Base-by-base conservation (phyloP, 1,140 invertebrate species). In the Hermetia illucens region DNA sequence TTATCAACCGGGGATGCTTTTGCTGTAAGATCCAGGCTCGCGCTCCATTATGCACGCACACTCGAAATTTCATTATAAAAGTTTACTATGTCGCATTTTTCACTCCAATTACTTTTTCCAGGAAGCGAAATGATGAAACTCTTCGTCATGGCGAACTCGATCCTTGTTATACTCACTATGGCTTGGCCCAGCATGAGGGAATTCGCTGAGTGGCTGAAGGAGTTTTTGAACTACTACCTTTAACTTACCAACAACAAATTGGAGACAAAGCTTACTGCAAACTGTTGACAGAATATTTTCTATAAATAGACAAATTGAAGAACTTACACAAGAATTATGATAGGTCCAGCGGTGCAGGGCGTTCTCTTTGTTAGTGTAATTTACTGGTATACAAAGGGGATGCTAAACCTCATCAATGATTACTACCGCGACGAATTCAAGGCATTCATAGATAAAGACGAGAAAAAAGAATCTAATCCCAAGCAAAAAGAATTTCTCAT, bases 71-170 rank as follows among this genome's bases (percentile, higher is more conserved):
- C n/a, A n/a, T n/a, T n/a, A n/a, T n/a, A n/a, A n/a, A n/a, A n/a
- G n/a, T n/a, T n/a, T n/a, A n/a, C n/a, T n/a, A n/a, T n/a, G n/a
- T n/a, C n/a, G n/a, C n/a, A n/a, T n/a, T n/a, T n/a, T n/a, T 31
- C 27, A 15, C 25, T 41, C 36, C 15, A 18, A 44, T 37, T 19
- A 35, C 34, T 42, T 40, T 41, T 34, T 46, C 9, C 22, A 55
- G 56, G 51, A 43, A 49, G 55, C 47, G 54, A 53, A 39, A 58
- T 58, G 51, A 58, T 58, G 58, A 58, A 61, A 39, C 27, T 61
- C 9, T 61, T 58, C 44, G 54, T 57, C 5, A 51, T 61, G 8
- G 53, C 58, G 33, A 58, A 58, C 44, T 52, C 53, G 1, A 24
- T 61, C n/a, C 49, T 57, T 48, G 21, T 61, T 19, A 57, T 57